Conservation (phyloP, 2,888 invertebrate genomes). For the Calameuta idolon region DNA sequence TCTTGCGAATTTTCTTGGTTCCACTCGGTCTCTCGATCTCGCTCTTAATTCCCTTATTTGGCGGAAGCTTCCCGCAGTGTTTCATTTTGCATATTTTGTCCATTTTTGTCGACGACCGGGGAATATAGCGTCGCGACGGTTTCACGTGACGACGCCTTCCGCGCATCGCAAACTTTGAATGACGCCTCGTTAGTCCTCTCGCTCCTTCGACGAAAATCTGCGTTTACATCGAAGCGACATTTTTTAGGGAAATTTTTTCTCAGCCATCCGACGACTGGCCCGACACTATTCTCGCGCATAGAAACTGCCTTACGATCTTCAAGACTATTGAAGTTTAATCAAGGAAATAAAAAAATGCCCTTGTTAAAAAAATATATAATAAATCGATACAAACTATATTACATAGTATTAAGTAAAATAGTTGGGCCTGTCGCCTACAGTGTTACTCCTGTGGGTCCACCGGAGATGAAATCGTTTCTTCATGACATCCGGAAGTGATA, state of each 20-base stretch:
- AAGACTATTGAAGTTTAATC: not conserved
- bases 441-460: not conserved
- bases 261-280: not conserved
- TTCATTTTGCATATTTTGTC: conserved; percentile 52
- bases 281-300: not conserved
- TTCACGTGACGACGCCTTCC: conserved; percentile 32
- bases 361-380: not conserved
- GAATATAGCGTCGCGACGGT: conserved; percentile 19
- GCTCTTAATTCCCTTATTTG: conserved; percentile 53
- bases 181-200: conserved; percentile 53
- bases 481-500: not conserved
- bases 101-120: conserved; percentile 42
- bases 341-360: not conserved
- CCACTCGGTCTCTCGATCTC: not conserved
- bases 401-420: not conserved
- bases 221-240: not conserved
- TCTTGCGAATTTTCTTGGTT: not conserved
- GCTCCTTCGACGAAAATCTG: conserved; percentile 19
- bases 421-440: not conserved
- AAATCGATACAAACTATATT: not conserved
- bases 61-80: conserved; percentile 40
- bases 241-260: not conserved
- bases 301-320: not conserved
- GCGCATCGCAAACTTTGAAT: conserved; percentile 46
- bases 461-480: not conserved